Conservation (phyloP, 2,113 vertebrate species). For the Pogonocichla stellata region DNA sequence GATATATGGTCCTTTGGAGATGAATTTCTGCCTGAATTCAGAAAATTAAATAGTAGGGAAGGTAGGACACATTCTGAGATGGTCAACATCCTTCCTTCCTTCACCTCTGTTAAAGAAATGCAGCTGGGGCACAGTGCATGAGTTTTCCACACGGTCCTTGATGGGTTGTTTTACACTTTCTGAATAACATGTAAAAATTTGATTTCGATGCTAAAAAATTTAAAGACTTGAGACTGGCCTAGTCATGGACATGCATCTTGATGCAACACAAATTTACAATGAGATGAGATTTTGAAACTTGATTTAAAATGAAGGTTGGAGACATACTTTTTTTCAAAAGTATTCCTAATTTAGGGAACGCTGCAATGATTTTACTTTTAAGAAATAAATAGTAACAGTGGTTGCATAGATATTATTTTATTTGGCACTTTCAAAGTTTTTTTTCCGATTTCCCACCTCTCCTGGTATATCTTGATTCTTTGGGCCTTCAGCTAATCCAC, state of each 20-base stretch:
- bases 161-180: not conserved
- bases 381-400: not conserved
- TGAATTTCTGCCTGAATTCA: not conserved
- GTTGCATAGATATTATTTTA: not conserved
- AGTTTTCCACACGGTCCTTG: not conserved
- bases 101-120: not conserved
- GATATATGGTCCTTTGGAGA: not conserved
- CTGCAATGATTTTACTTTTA: not conserved
- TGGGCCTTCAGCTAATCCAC: not conserved
- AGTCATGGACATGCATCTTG: not conserved
- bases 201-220: not conserved
- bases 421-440: not conserved
- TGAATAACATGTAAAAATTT: not conserved
- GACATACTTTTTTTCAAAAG: not conserved
- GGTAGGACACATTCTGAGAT: accelerated
- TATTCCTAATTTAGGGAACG: not conserved
- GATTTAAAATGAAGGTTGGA: not conserved
- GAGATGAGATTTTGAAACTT: not conserved
- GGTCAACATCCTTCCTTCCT: not conserved
- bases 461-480: not conserved
- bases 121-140: not conserved
- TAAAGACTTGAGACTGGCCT: not conserved
- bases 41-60: not conserved
- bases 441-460: accelerated
- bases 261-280: not conserved